Evolutionary conservation across 2,888 invertebrate species (phyloP).

Genomic region (Yponomeuta cagnagella): DNA sequence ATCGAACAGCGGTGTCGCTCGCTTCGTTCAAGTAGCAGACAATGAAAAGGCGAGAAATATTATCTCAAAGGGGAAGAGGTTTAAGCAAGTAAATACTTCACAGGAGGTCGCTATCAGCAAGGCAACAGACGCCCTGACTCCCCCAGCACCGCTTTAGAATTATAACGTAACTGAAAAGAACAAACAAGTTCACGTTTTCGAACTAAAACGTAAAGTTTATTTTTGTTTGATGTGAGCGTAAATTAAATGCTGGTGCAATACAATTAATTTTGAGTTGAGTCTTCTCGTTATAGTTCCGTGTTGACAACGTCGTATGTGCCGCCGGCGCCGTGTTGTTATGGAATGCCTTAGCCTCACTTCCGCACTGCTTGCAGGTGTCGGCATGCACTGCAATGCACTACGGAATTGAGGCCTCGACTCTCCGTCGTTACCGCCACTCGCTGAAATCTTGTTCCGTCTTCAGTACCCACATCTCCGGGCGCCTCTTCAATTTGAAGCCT

Average conservation of each 20-base stretch:
- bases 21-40: slow-evolving; percentile 2
- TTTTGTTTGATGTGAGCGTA: background rate
- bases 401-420: slow-evolving; percentile 91
- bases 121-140: background rate
- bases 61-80: background rate
- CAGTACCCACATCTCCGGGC: background rate
- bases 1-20: background rate
- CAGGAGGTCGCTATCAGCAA: background rate
- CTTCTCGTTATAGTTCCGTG: background rate
- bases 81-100: background rate
- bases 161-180: background rate
- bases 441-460: background rate
- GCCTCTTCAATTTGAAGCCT: background rate
- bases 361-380: slow-evolving; percentile 94
- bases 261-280: background rate
- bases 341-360: slow-evolving; percentile 85
- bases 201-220: too few relatives aligned
- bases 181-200: background rate
- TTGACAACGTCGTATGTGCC: background rate
- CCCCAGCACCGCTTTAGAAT: background rate
- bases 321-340: slow-evolving; percentile 33
- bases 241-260: background rate
- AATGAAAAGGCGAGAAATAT: slow-evolving; percentile 1
- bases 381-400: slow-evolving; percentile 96
- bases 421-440: slow-evolving; percentile 52